Evolutionary conservation across 1,140 invertebrate genomes (phyloP).

Genomic region (Drosophila repletoides): DNA sequence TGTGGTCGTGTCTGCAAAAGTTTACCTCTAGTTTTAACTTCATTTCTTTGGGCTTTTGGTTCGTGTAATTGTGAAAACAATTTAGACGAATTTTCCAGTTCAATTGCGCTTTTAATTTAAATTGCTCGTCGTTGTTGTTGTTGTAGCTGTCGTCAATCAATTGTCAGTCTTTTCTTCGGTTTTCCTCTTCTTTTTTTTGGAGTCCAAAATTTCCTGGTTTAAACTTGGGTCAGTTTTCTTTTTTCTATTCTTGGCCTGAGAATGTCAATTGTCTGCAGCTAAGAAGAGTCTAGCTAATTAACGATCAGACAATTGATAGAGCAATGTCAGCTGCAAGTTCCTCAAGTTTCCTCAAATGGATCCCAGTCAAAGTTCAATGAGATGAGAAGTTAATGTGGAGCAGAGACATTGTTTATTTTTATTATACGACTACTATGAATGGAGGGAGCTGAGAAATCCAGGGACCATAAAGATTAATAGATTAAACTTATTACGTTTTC

Average conservation of each 20-base stretch:
- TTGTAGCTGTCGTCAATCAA: slow-evolving; percentile 42
- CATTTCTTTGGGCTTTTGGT: neutral
- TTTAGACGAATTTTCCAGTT: slow-evolving; percentile 79
- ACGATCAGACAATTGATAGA: slow-evolving; percentile 51
- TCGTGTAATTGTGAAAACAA: slow-evolving; percentile 74
- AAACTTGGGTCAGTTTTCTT: too few species aligned
- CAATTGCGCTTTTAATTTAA: slow-evolving; percentile 81
- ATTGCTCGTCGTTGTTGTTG: slow-evolving; percentile 43
- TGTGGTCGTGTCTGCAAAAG: slow-evolving; percentile 24
- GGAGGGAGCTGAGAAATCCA: too few species aligned
- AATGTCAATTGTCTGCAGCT: slow-evolving; percentile 59
- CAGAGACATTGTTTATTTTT: neutral
- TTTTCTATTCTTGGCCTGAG: slow-evolving; percentile 42
- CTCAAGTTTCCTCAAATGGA: slow-evolving; percentile 2
- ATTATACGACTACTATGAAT: neutral
- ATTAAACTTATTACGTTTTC: too few species aligned
- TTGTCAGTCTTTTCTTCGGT: slow-evolving; percentile 49
- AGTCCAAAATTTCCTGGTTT: slow-evolving; percentile 27
- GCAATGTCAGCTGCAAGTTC: slow-evolving; percentile 12
- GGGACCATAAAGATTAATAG: too few species aligned
- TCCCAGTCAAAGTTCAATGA: slow-evolving; percentile 16
- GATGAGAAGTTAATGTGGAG: slow-evolving; percentile 23
- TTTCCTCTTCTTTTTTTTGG: slow-evolving; percentile 22
- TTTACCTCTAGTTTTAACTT: neutral
- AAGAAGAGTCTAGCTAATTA: slow-evolving; percentile 61